These are phyloP conservation scores for Trachelus iudaicus DNA, from an alignment of 2,888 invertebrate species.

Conservation along the genomic window DNA sequence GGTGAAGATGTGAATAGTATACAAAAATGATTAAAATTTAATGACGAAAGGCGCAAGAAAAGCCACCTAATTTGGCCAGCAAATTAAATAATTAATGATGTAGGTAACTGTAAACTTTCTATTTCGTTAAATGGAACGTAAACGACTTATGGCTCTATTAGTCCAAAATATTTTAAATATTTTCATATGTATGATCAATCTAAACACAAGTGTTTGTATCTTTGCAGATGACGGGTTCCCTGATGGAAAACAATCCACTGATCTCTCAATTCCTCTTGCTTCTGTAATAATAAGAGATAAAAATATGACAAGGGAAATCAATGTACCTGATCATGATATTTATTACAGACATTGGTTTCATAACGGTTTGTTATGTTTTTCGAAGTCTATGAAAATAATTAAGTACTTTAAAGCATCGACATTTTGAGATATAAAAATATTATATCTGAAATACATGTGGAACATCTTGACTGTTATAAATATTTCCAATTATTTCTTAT, in stretches of 20 bases:
- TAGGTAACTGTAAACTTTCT: background rate
- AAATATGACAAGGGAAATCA: slow-evolving; percentile 13
- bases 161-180: background rate
- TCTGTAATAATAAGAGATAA: slow-evolving; percentile 43
- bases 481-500: background rate
- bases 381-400: background rate
- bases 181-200: background rate
- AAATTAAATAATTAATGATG: background rate
- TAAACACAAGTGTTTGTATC: background rate
- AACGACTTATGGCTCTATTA: slow-evolving; percentile 2
- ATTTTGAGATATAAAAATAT: background rate
- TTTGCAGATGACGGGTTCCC: slow-evolving; percentile 41
- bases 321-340: slow-evolving; percentile 22
- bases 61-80: background rate
- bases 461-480: background rate
- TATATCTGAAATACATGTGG: background rate
- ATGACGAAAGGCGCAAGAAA: background rate
- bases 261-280: slow-evolving; percentile 32
- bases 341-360: slow-evolving; percentile 27
- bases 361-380: slow-evolving; percentile 24
- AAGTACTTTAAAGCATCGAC: background rate
- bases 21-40: background rate
- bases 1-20: background rate
- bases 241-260: slow-evolving; percentile 31
- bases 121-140: background rate